Base-by-base conservation (phyloP, 2,888 invertebrate species). In the Mamestra brassicae region DNA sequence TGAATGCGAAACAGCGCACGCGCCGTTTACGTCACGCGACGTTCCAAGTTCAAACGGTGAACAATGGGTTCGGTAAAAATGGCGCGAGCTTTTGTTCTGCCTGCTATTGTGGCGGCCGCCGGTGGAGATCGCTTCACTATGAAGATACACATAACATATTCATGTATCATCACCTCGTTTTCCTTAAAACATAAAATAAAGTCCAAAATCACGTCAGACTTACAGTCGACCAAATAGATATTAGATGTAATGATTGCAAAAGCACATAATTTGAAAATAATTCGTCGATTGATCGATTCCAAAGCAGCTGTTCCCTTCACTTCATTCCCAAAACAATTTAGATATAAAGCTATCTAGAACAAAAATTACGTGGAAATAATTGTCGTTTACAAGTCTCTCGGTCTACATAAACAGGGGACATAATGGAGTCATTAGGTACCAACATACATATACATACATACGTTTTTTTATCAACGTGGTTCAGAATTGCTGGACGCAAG, bases 11-110 rank as follows among this genome's bases (percentile, higher is more conserved):
- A 85, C 94, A 85, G 90, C 93, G 95, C 96, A 95, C 95, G 95
- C 95, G 94, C 94, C 92, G 90, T 86, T 89, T 89, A 92, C 95
- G 95, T 95, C 95, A 96, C 92, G 93, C 94, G 92, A 94, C 93
- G 93, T 93, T 90, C 95, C 95, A 96, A 94, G 95, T 95, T 96
- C 95, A 94, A 94, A 92, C 90, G 85, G 89, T 89, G 90, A 95
- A 96, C 95, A 95, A 96, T 95, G 90, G 93, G 85, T 88, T 84
- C 91, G 88, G 94, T 93, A 92, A 94, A 95, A 95, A 96, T 94
- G 95, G 95, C 92, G 91, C 92, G 94, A 95, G 95, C 95, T 95
- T 96, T 96, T 95, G 95, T 95, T 95, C 92, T 91, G 89, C 85
- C 80, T 86, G 90, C 93, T 89, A 95, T 95, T 95, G 95, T 95